Evolutionary conservation across 2,113 vertebrate species (phyloP), one percentile per base, ranked within the genome.

Genomic region (Clarias macrocephalus): DNA sequence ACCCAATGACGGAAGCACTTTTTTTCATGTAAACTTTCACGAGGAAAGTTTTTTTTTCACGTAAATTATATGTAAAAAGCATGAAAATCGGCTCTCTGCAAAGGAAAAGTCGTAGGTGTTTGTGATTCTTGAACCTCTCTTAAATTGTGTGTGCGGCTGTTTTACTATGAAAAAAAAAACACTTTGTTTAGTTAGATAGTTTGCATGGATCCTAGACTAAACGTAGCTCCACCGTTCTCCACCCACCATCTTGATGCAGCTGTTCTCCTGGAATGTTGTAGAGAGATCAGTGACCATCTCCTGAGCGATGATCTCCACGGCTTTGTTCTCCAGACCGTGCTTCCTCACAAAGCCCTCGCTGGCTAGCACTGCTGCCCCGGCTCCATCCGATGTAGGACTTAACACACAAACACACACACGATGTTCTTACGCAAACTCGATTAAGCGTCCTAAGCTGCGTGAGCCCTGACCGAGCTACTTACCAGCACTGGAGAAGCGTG

Each of bases 401-500:
- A 25, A 66, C 30, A 33, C 0, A 87, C 60, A 86, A 48, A 75
- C 80, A 16, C 3, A 82, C 13, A 52, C 56, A 30, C 25, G 11
- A 62, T 42, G 30, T 62, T 81, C 57, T 81, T 37, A 81, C 4
- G 25, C 54, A 42, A 42, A 62, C 37, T 12, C 10, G 57, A 81
- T 81, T 81, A 62, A 62, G 33, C 30, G 6, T 48, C 30, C 11
- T 81, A 37, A 81, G 30, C 79, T 81, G 79, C 13, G 28, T 37
- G 21, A 81, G 10, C 30, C 5, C 30, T 42, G 21, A 3, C 16
- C 1, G 59, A 52, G 57, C 30, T 30, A 91, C 96, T 97, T 95
- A 99, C 98, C 98, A 99, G 91, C 98, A 99, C 89, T 99, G 98
- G 85, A 99, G 93, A 37, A 99, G 1, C 33, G 98, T 99, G 62